Evolutionary conservation across 2,797 vertebrate genomes (phyloP), one percentile per base, ranked within the genome.

Genomic region (Podarcis siculus): DNA sequence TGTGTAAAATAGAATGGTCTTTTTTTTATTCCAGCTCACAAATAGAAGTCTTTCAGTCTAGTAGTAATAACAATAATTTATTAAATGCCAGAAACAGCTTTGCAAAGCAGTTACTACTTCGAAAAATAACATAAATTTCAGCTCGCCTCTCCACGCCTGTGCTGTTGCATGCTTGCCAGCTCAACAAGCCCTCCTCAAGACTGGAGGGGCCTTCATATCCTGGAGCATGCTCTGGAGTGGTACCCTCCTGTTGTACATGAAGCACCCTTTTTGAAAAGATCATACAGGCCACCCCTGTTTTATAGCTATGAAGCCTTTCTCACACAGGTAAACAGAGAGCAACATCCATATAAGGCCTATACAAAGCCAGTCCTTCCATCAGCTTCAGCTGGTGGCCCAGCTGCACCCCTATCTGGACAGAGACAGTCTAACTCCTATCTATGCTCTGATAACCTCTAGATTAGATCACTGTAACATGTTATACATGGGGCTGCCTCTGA

Each of bases 51-150:
- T 83, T 77, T 23, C 39, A 87, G 42, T 35, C 72, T 67, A 87
- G 61, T 82, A 87, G 61, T 82, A 83, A 82, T 87, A 77, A 77
- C 42, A 87, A 27, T 73, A 81, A 87, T 81, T 82, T 83, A 82
- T 77, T 67, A 87, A 55, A 77, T 37, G 58, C 61, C 71, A 87
- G 80, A 45, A 61, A 23, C 15, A 30, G 61, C 79, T 45, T 37
- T 77, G 72, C 17, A 67, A 76, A 37, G 61, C 67, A 35, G 13
- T 82, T 45, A 61, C 86, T 39, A 27, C 15, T 64, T 30, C 8
- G 45, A 32, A 83, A 71, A 32, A 71, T 49, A 71, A n/a, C n/a
- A 83, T 71, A 58, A 58, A 84, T 35, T n/a, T 6, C 39, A 12
- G 37, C 19, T 69, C 39, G 12, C 19, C 25, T 27, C 27, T 64